These are phyloP conservation scores for Eubasilissa regina DNA, from an alignment of 1,140 invertebrate species.

Conservation along the genomic window DNA sequence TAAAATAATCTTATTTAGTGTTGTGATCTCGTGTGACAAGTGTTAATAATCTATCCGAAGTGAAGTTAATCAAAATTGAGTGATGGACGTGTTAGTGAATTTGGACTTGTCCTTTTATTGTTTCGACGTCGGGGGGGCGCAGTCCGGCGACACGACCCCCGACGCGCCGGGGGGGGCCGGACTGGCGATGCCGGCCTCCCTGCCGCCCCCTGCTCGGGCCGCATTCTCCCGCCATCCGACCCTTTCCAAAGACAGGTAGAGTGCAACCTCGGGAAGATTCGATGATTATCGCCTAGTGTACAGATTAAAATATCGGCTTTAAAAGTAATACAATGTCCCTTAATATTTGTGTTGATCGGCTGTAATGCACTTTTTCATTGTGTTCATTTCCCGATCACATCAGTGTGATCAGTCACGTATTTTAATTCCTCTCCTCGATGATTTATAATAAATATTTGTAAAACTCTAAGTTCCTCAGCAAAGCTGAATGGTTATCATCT, in stretches of 20 bases:
- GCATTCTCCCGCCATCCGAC: conserved; percentile 45
- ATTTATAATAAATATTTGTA: too few relatives aligned
- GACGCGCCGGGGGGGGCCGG: background rate
- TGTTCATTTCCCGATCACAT: too few relatives aligned
- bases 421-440: too few relatives aligned
- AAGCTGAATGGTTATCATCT: too few relatives aligned
- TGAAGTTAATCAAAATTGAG: background rate
- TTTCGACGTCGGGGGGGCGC: conserved; percentile 15
- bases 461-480: too few relatives aligned
- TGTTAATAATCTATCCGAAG: background rate
- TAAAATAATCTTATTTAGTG: background rate
- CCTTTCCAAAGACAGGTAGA: conserved; percentile 53
- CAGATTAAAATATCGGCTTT: too few relatives aligned
- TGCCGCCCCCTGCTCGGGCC: conserved; percentile 44
- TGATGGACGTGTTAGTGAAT: conserved; percentile 37
- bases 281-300: too few relatives aligned
- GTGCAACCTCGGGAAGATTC: background rate
- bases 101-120: conserved; percentile 38
- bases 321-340: too few relatives aligned
- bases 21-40: conserved; percentile 17
- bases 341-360: too few relatives aligned
- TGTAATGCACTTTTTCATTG: too few relatives aligned
- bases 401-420: too few relatives aligned
- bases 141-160: background rate
- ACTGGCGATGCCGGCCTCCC: conserved; percentile 48